phyloP scores from a whole-genome alignment of 2,113 vertebrate genomes.

The Circaetus gallicus region DNA sequence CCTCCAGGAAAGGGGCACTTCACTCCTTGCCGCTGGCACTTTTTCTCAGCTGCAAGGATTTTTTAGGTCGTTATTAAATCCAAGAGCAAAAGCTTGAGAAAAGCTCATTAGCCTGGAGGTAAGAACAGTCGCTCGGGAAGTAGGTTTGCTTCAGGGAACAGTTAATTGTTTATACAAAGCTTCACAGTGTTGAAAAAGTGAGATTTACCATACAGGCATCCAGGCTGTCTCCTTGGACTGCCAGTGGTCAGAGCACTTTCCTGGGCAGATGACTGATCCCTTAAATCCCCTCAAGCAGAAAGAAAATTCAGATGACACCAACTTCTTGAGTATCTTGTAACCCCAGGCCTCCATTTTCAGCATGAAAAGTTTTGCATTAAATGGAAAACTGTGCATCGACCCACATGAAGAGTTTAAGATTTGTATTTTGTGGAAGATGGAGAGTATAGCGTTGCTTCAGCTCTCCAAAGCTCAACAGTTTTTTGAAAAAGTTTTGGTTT shows the following conservation, averaged over 20 bases:
- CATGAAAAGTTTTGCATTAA: neutral
- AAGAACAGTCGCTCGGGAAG: neutral
- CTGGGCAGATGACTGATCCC: neutral
- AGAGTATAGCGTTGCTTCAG: neutral
- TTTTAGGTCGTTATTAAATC: neutral
- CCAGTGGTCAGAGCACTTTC: neutral
- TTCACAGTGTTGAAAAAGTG: neutral
- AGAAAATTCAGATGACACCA: neutral
- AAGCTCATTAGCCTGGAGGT: neutral
- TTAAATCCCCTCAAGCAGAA: neutral
- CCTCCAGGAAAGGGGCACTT: neutral
- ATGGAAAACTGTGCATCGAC: neutral
- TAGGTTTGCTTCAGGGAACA: neutral
- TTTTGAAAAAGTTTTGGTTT: neutral
- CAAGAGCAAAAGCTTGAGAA: neutral
- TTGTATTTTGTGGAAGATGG: neutral
- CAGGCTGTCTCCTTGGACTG: neutral
- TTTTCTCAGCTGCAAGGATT: neutral
- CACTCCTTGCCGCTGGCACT: neutral
- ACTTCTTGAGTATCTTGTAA: neutral
- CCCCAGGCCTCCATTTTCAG: neutral
- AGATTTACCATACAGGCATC: neutral
- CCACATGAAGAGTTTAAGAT: neutral
- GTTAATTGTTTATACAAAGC: neutral
- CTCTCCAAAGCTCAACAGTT: neutral